phyloP scores from a whole-genome alignment of 2,113 vertebrate genomes.

The Rhinoderma darwinii region DNA sequence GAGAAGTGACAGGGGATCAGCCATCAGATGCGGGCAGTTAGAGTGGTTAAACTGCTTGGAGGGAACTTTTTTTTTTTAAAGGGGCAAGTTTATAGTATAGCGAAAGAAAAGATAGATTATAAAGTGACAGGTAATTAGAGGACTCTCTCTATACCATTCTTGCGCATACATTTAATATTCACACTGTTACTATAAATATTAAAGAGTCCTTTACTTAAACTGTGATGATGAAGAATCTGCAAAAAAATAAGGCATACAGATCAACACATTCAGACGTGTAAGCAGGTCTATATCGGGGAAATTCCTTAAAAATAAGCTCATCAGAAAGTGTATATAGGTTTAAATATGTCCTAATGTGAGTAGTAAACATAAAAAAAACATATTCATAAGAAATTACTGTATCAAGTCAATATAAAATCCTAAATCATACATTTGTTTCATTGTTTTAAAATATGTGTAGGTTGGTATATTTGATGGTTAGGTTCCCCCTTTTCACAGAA shows the following conservation, averaged over 20 bases:
- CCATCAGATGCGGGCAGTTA: conserved; percentile 39
- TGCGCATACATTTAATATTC: background rate
- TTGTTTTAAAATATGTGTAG: too few species aligned
- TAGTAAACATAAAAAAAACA: background rate
- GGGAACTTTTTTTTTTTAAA: conserved; percentile 13
- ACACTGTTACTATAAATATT: background rate
- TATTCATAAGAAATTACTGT: background rate
- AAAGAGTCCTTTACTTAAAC: background rate
- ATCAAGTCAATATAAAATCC: too few species aligned
- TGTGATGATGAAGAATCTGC: background rate
- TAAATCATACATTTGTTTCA: too few species aligned
- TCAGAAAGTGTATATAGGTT: background rate
- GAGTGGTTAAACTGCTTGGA: conserved; percentile 29
- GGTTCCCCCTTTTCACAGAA: too few species aligned
- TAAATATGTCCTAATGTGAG: background rate
- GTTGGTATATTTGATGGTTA: too few species aligned
- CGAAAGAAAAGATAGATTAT: background rate
- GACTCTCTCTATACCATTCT: background rate
- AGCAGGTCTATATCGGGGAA: background rate
- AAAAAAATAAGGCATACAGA: background rate
- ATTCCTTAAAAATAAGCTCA: background rate
- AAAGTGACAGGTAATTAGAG: conserved; percentile 29
- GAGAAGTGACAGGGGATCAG: conserved; percentile 56
- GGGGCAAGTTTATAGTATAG: conserved; percentile 8
- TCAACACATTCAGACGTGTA: background rate